A percentile compares a stretch with the other conserved stretches of the same genome.
Conservation (phyloP, 1,140 invertebrate species). For the Anoplolepis gracilipes region DNA sequence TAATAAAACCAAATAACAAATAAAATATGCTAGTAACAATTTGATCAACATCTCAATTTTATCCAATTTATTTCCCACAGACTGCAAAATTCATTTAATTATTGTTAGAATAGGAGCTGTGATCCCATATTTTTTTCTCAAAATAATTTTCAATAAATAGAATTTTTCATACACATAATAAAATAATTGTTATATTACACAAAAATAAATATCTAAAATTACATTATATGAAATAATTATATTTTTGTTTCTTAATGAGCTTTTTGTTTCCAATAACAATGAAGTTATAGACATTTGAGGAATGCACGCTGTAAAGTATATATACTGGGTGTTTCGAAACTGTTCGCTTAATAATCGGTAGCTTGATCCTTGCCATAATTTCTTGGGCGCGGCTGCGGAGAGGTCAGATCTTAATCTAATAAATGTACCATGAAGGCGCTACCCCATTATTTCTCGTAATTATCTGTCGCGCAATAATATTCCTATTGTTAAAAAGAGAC, state of each 20-base stretch:
- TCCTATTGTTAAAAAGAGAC: constrained; percentile 58
- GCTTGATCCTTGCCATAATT: constrained; percentile 66
- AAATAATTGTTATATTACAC: neutral
- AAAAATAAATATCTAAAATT: neutral
- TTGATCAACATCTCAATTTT: too few species aligned
- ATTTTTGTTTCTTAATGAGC: neutral
- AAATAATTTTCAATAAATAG: constrained; percentile 17
- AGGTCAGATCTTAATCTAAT: constrained; percentile 72
- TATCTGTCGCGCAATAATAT: constrained; percentile 60
- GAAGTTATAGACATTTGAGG: constrained; percentile 8
- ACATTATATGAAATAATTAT: neutral
- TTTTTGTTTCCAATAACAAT: constrained; percentile 20
- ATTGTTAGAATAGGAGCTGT: neutral
- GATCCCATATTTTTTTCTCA: neutral
- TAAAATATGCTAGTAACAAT: too few species aligned
- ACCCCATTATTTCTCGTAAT: constrained; percentile 65
- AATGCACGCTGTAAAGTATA: constrained; percentile 29
- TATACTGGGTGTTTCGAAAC: constrained; percentile 44
- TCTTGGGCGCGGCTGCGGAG: constrained; percentile 49
- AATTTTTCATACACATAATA: neutral
- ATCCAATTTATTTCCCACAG: too few species aligned
- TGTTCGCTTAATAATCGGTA: constrained; percentile 62
- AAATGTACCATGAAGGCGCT: constrained; percentile 63
- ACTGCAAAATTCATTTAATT: too few species aligned
- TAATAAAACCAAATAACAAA: too few species aligned